Evolutionary conservation across 2,113 vertebrate genomes (phyloP).

Genomic region (Pelusios castaneus): DNA sequence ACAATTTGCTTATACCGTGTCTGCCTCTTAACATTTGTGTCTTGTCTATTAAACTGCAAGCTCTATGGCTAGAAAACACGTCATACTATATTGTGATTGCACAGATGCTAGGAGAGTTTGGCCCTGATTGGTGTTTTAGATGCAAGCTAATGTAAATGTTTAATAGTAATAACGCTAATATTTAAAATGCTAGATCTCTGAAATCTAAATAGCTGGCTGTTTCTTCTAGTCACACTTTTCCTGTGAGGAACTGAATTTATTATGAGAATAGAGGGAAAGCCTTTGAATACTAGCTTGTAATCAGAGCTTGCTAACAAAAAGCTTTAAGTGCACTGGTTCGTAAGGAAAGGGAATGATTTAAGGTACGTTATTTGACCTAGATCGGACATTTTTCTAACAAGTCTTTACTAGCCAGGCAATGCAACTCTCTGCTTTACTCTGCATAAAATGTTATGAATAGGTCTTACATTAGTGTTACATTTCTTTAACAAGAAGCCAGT

Average conservation of each 20-base stretch:
- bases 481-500: neutral
- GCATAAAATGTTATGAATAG: neutral
- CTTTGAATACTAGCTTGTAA: conserved; percentile 14
- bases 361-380: neutral
- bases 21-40: neutral
- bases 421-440: neutral
- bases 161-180: conserved; percentile 36
- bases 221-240: neutral
- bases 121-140: neutral
- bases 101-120: neutral
- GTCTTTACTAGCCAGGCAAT: neutral
- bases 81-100: neutral
- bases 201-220: neutral
- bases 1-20: neutral
- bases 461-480: neutral
- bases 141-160: neutral
- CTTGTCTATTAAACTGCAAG: neutral
- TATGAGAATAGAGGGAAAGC: conserved; percentile 9
- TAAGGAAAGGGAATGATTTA: neutral
- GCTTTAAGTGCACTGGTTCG: neutral
- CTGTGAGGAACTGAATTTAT: conserved; percentile 8
- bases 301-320: conserved; percentile 7
- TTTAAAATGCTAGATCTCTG: neutral
- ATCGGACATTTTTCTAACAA: neutral
- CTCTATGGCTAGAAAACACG: neutral